phyloP scores from a whole-genome alignment of 2,888 invertebrate species.

The Standfussiana lucernea region DNA sequence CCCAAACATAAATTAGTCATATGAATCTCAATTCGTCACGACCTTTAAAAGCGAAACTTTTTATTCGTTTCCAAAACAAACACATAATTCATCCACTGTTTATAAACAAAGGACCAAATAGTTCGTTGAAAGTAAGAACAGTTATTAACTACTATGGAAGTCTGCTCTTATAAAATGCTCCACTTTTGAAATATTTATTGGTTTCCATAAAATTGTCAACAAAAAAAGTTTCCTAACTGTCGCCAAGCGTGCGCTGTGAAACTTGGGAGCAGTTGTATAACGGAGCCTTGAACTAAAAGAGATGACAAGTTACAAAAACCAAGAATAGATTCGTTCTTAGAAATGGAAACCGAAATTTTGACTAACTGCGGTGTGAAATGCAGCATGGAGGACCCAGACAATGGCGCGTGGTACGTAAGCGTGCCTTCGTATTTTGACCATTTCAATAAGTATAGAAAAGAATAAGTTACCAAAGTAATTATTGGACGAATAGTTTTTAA shows the following conservation, averaged over 20 bases:
- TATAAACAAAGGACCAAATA: constrained; percentile 77
- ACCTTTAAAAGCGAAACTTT: constrained; percentile 86
- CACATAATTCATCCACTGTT: constrained; percentile 74
- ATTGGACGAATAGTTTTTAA: constrained; percentile 83
- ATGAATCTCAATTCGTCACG: constrained; percentile 56
- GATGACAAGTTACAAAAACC: constrained; percentile 82
- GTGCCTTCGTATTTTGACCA: constrained; percentile 88
- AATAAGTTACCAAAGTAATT: constrained; percentile 88
- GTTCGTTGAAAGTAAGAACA: constrained; percentile 88
- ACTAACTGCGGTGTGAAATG: constrained; percentile 87
- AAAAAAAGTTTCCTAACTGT: constrained; percentile 85
- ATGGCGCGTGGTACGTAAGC: constrained; percentile 83
- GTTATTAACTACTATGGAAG: constrained; percentile 88
- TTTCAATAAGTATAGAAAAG: constrained; percentile 84
- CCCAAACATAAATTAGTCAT: constrained; percentile 46
- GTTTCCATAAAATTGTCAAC: constrained; percentile 81
- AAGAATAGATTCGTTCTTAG: constrained; percentile 80
- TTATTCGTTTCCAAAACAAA: constrained; percentile 77
- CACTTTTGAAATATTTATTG: constrained; percentile 88
- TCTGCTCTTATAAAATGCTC: constrained; percentile 87
- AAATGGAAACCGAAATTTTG: constrained; percentile 89
- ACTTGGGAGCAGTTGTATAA: constrained; percentile 80
- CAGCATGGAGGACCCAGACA: constrained; percentile 77
- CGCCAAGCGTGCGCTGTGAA: constrained; percentile 72
- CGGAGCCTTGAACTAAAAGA: constrained; percentile 81